Conservation (phyloP, 2,797 vertebrate species). For the Neopelma chrysocephalum region DNA sequence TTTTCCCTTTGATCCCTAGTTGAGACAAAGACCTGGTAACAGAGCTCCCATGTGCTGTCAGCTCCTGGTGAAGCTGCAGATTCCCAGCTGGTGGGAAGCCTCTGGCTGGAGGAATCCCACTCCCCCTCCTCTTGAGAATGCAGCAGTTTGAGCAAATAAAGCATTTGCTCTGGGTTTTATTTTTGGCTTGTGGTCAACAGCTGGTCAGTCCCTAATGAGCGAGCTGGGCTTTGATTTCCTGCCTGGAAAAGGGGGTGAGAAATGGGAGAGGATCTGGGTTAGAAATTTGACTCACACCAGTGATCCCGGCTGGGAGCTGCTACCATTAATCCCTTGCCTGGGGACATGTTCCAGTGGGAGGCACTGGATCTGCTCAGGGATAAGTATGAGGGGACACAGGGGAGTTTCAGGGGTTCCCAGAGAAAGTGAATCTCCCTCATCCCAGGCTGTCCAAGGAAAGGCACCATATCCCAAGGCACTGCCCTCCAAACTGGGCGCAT, state of each 20-base stretch:
- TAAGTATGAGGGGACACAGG: background rate
- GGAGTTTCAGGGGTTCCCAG: background rate
- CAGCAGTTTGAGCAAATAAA: slow-evolving; percentile 6
- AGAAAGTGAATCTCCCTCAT: background rate
- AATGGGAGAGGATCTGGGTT: background rate
- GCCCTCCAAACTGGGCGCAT: background rate
- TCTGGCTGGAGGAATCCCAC: slow-evolving; percentile 3
- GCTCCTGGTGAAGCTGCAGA: background rate
- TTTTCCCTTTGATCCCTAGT: background rate
- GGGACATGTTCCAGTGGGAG: background rate
- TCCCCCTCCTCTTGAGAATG: background rate
- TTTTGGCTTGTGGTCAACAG: slow-evolving; percentile 37
- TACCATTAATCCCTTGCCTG: background rate
- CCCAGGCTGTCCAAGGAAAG: background rate
- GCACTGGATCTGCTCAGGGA: background rate
- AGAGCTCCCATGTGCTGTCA: background rate
- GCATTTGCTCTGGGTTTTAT: background rate
- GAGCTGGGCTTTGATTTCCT: slow-evolving; percentile 42
- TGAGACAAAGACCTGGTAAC: background rate
- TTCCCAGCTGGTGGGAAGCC: slow-evolving; percentile 35
- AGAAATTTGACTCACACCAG: background rate
- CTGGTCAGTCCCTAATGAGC: slow-evolving; percentile 1
- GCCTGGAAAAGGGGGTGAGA: background rate
- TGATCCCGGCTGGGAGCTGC: background rate
- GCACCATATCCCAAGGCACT: fast-evolving